Percentiles rank a stretch among this genome's conserved stretches.
Conservation (phyloP, 2,888 invertebrate genomes). For the Volucella bombylans region DNA sequence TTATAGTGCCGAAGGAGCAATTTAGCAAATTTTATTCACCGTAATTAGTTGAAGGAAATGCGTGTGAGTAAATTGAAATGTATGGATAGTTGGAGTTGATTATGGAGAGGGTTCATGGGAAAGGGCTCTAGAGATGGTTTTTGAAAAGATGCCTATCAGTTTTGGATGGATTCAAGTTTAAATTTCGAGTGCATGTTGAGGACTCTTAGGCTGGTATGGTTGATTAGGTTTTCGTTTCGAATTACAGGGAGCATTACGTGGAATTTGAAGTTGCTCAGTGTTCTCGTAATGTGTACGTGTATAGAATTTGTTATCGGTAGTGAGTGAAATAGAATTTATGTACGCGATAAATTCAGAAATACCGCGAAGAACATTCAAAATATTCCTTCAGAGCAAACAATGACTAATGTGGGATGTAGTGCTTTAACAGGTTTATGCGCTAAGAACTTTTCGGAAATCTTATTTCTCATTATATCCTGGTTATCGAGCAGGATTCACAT, state of each 20-base stretch:
- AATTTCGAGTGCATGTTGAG: not conserved
- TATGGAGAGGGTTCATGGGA: conserved; percentile 2
- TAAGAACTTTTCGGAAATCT: too few relatives aligned
- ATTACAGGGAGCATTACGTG: not conserved
- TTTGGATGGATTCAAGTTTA: not conserved
- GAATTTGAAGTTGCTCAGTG: too few relatives aligned
- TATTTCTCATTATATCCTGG: too few relatives aligned
- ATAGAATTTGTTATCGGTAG: too few relatives aligned
- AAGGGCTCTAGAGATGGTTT: conserved; percentile 26
- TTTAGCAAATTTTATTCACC: conserved; percentile 67
- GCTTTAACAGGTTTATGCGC: too few relatives aligned
- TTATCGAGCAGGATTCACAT: too few relatives aligned
- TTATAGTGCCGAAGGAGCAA: conserved; percentile 65
- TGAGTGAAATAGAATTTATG: too few relatives aligned
- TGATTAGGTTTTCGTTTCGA: conserved; percentile 46
- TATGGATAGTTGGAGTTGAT: conserved; percentile 21
- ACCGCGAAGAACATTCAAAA: too few relatives aligned
- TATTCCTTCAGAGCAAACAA: too few relatives aligned
- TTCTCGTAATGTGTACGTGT: too few relatives aligned
- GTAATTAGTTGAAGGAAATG: conserved; percentile 71
- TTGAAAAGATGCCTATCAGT: conserved; percentile 17
- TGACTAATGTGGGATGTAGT: too few relatives aligned
- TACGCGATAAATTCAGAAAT: too few relatives aligned
- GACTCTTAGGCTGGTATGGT: not conserved
- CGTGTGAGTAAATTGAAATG: conserved; percentile 66